Evolutionary conservation across 2,113 vertebrate genomes (phyloP).

Genomic region (human): GRCh38 chr13:80357001-80357500

Average conservation of each 20-base stretch:
- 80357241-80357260: not conserved
- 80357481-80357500: not conserved
- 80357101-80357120: not conserved
- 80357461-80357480: not conserved
- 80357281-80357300: not conserved
- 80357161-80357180: not conserved
- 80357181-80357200: not conserved
- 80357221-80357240: not conserved
- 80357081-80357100: not conserved
- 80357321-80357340: not conserved
- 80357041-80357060: not conserved
- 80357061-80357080: not conserved
- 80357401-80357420: too few relatives aligned
- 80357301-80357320: not conserved
- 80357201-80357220: not conserved
- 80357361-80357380: not conserved
- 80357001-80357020: not conserved
- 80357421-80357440: not conserved
- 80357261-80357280: not conserved
- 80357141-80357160: not conserved
- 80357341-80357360: not conserved
- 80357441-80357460: not conserved
- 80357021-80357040: not conserved
- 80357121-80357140: not conserved
- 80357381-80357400: not conserved